Evolutionary conservation across 2,113 vertebrate species (phyloP), one percentile per base, ranked within the genome.

Genomic region (Hassar affinis): DNA sequence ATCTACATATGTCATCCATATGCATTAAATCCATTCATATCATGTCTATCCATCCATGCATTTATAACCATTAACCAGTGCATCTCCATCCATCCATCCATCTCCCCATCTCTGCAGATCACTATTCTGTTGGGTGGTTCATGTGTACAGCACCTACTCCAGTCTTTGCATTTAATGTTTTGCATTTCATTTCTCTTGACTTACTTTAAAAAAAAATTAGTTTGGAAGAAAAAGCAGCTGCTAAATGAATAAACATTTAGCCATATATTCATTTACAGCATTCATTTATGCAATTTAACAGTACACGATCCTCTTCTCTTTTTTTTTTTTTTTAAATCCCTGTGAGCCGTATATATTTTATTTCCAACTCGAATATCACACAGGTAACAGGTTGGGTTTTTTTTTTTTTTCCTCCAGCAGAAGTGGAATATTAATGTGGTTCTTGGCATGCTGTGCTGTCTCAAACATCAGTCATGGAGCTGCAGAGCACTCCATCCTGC

Each of bases 361-460:
- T 52, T 91, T 89, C 89, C 89, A 91, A 88, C 87, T 86, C 88
- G 15, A 71, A 68, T n/a, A 47, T 49, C 11, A 49, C 66, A 69
- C 69, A 27, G 22, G 20, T 76, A 56, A 30, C 56, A 80, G 51
- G 45, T 62, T 66, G 74, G 66, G 22, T 22, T 78, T 68, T 75
- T 64, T 68, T 75, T 30, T 78, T 68, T 76, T 57, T 68, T 61
- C 10, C n/a, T 14, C 25, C 33, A 17, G 18, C 38, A 33, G 49
- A 81, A 35, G 25, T 72, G n/a, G 87, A 90, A 93, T 93, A 91
- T 92, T 93, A 93, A 93, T 91, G 91, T 89, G 88, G 82, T 74
- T 88, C 85, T 90, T 91, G 87, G 86, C 90, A 90, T 87, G 88
- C 87, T 85, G 91, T 87, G 88, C 90, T 87, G 82, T 87, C 86